Evolutionary conservation across 2,888 invertebrate species (phyloP).

Genomic region (Candidula unifasciata): DNA sequence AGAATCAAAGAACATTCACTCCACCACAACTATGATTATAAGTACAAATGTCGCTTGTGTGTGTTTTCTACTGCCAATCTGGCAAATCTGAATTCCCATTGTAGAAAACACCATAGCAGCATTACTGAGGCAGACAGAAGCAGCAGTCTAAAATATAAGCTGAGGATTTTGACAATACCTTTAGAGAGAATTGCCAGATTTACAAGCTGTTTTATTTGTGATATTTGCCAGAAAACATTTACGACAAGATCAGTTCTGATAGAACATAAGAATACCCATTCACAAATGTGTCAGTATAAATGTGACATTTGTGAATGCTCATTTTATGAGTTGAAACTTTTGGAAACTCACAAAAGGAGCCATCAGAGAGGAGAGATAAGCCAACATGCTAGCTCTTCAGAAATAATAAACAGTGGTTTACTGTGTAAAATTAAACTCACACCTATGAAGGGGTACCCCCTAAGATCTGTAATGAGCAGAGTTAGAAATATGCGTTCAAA

Average conservation of each 20-base stretch:
- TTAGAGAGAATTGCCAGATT: not conserved
- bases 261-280: not conserved
- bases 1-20: too few species aligned
- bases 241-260: not conserved
- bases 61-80: too few species aligned
- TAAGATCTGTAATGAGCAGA: not conserved
- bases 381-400: not conserved
- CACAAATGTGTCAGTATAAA: not conserved
- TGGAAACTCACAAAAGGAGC: not conserved
- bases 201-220: not conserved
- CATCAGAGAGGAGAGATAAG: too few species aligned
- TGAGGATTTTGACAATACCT: not conserved
- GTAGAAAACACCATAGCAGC: not conserved
- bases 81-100: too few species aligned
- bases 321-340: not conserved
- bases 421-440: not conserved
- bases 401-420: not conserved
- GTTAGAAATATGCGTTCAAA: not conserved
- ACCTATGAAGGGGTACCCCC: not conserved
- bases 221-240: not conserved
- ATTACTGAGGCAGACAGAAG: not conserved
- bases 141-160: not conserved
- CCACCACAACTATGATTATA: too few species aligned
- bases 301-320: not conserved
- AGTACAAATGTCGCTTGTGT: too few species aligned